Base-by-base conservation (phyloP, 2,888 invertebrate genomes). In the Fabriciana adippe region DNA sequence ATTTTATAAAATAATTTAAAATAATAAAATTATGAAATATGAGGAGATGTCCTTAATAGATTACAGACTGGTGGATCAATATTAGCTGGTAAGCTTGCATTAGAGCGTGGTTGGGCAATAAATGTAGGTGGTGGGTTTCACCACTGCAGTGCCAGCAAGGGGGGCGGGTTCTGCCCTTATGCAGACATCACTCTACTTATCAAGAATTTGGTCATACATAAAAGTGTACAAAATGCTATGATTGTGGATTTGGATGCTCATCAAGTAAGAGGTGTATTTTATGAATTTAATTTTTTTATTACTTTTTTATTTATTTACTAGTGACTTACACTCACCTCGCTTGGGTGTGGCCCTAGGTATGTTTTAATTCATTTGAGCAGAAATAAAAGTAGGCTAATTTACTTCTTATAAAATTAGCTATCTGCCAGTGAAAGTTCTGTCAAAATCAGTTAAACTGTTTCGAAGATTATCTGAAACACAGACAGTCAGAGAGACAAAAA, bases 81-180 rank as follows among this genome's bases (percentile, higher is more conserved):
- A 63, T 84, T 97, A 74, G 97, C 97, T 0, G 97, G 97, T 0
- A 96, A 96, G 83, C 82, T 98, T 68, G 97, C 98, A 0, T 75
- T 97, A 53, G 95, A 97, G 73, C 88, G 95, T 51, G 97, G 97
- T 3, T 98, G 97, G 97, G 95, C 97, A 0, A 96, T 98, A 71
- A 98, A 98, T 83, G 93, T 98, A 31, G 98, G 98, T 0, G 98
- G 97, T 14, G 98, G 98, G 0, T 98, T 98, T 87, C 98, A 98
- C 86, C 98, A 98, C 84, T 97, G 97, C 83, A 95, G 96, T 72
- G 93, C 94, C 0, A 90, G 94, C 66, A 90, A 89, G 67, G 98
- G 97, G 3, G 97, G 96, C 0, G 98, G 98, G 0, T 98, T 98
- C 89, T 98, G 98, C 86, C 95, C 96, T 0, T 98, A 98, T 81